These are phyloP conservation scores for Stenotaenia linearis DNA, from an alignment of 2,888 invertebrate genomes.

Conservation along the genomic window DNA sequence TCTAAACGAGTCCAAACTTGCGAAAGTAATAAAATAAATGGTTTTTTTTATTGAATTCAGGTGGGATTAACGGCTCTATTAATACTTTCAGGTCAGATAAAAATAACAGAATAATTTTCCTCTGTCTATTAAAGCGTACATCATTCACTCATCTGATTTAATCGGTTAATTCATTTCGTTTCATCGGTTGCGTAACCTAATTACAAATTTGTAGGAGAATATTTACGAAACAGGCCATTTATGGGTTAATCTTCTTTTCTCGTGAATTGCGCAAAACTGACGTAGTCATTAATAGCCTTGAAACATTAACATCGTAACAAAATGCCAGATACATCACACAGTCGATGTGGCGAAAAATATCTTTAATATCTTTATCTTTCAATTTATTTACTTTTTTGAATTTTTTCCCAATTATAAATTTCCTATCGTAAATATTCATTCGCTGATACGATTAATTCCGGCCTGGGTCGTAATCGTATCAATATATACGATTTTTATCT, in stretches of 20 bases:
- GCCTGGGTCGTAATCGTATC: background rate
- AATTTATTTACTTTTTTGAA: no score
- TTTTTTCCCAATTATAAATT: no score
- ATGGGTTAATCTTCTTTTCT: slow-evolving; percentile 8
- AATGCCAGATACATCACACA: no score
- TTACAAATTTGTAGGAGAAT: background rate
- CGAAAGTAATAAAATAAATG: background rate
- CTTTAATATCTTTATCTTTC: no score
- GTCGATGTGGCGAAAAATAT: no score
- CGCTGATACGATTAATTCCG: background rate
- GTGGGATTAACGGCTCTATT: background rate
- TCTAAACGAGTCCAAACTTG: background rate
- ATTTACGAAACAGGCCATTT: background rate
- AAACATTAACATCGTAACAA: background rate
- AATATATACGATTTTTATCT: background rate
- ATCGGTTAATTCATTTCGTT: background rate
- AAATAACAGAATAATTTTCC: background rate
- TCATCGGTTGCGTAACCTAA: background rate
- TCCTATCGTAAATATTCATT: background rate
- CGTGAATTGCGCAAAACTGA: background rate
- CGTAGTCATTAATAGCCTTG: background rate
- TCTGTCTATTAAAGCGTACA: background rate
- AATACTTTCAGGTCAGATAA: background rate
- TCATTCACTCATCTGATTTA: background rate
- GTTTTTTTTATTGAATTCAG: background rate